Evolutionary conservation across 2,888 invertebrate species (phyloP).

Genomic region (Pseudococcus viburni): DNA sequence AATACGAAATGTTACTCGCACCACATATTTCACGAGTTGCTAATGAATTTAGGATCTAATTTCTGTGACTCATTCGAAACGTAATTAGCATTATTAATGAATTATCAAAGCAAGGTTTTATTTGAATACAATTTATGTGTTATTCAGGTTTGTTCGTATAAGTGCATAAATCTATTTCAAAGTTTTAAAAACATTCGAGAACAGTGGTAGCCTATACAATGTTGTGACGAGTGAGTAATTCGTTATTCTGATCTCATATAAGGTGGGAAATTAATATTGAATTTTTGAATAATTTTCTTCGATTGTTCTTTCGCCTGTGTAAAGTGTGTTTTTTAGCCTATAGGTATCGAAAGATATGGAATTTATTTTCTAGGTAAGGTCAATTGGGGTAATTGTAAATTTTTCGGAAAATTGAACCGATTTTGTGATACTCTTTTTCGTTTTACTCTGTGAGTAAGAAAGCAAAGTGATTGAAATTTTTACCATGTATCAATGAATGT

Average conservation of each 20-base stretch:
- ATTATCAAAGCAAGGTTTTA: conserved; percentile 30
- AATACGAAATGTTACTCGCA: conserved; percentile 4
- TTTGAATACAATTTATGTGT: conserved; percentile 36
- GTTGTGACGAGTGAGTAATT: not conserved
- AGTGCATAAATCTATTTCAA: not conserved
- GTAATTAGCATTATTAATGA: conserved; percentile 44
- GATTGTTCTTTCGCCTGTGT: not conserved
- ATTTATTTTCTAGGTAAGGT: too few species aligned
- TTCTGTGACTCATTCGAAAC: conserved; percentile 23
- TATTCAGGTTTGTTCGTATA: conserved; percentile 25
- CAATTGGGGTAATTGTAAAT: too few species aligned
- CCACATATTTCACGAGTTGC: conserved; percentile 35
- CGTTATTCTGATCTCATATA: too few species aligned
- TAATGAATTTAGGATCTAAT: conserved; percentile 45
- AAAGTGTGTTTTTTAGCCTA: too few species aligned
- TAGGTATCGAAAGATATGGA: too few species aligned
- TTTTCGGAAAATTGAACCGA: too few species aligned
- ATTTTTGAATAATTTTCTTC: not conserved
- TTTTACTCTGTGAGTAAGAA: too few species aligned
- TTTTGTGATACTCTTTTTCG: too few species aligned
- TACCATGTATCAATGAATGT: too few species aligned
- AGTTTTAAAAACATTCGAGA: conserved; percentile 10
- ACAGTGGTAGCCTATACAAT: not conserved
- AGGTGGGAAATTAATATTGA: too few species aligned
- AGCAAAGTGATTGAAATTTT: too few species aligned